A percentile compares a stretch with the other conserved stretches of the same genome.
phyloP scores from a whole-genome alignment of 2,797 vertebrate genomes.

The Enteromius anoplus region DNA sequence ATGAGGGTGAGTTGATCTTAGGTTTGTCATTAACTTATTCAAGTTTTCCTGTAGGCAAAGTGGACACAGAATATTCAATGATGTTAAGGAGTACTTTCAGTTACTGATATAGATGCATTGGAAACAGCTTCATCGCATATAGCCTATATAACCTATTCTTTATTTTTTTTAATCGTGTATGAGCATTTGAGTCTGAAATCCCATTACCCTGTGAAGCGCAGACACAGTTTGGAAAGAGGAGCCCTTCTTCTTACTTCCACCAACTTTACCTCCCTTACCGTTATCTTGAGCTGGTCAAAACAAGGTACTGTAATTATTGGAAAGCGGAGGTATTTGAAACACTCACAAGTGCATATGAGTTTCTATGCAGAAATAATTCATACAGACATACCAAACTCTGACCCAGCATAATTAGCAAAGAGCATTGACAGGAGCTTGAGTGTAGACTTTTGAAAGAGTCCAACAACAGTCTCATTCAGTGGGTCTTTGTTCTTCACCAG shows the following conservation, averaged over 20 bases:
- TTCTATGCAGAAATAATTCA: neutral
- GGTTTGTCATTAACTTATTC: slow-evolving; percentile 88
- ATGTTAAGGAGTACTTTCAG: neutral
- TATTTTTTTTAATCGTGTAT: neutral
- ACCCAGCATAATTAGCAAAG: slow-evolving; percentile 78
- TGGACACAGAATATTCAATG: neutral
- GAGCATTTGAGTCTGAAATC: neutral
- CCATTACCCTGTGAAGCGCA: slow-evolving; percentile 79
- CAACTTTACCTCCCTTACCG: slow-evolving; percentile 69
- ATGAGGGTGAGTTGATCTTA: slow-evolving; percentile 85
- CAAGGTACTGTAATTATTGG: neutral
- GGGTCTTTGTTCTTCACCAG: slow-evolving; percentile 87
- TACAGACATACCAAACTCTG: slow-evolving; percentile 71
- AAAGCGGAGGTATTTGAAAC: neutral
- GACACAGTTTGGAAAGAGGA: slow-evolving; percentile 88
- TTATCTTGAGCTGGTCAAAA: slow-evolving; percentile 13
- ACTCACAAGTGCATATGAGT: slow-evolving; percentile 31
- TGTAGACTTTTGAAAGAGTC: slow-evolving; percentile 82
- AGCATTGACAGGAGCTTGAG: slow-evolving; percentile 79
- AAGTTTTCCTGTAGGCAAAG: slow-evolving; percentile 80
- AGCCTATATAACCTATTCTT: neutral
- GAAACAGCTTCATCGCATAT: neutral
- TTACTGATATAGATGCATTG: neutral
- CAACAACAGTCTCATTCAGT: slow-evolving; percentile 83
- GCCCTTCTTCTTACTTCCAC: slow-evolving; percentile 83